These are phyloP conservation scores for Lingula anatina DNA, from an alignment of 2,888 invertebrate species.

Conservation along the genomic window DNA sequence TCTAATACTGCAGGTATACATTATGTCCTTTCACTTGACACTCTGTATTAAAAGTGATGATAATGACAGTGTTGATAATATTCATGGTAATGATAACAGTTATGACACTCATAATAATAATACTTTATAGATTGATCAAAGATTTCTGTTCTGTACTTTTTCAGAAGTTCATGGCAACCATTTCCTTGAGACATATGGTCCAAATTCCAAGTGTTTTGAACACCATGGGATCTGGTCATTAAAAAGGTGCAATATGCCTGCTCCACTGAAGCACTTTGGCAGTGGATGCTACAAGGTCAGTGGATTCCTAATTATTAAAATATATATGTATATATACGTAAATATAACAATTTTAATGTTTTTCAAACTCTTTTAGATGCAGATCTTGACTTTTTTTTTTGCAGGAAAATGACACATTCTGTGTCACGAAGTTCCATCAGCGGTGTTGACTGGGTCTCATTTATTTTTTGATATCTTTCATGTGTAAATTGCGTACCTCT, in stretches of 20 bases:
- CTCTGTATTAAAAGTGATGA: too few relatives aligned
- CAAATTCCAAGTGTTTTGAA: constrained; percentile 85
- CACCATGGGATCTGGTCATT: constrained; percentile 63
- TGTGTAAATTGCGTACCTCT: neutral
- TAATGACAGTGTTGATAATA: too few relatives aligned
- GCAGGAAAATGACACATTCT: too few relatives aligned
- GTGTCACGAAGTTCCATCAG: too few relatives aligned
- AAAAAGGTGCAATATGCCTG: constrained; percentile 22
- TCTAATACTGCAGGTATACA: too few relatives aligned
- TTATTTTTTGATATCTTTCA: neutral
- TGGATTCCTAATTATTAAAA: neutral
- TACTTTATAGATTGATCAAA: too few relatives aligned
- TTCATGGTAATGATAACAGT: too few relatives aligned
- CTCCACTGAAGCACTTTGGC: constrained; percentile 80
- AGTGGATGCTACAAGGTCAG: constrained; percentile 81
- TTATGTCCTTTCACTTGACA: too few relatives aligned
- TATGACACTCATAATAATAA: too few relatives aligned
- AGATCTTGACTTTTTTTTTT: too few relatives aligned
- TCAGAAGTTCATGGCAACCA: constrained; percentile 61
- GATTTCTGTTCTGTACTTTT: too few relatives aligned
- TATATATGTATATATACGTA: neutral
- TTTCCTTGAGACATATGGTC: constrained; percentile 85
- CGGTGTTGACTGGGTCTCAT: neutral
- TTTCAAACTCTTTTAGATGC: too few relatives aligned
- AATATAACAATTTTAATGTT: neutral